Conservation (phyloP, 2,888 invertebrate species). For the Eucriotettix oculatus region DNA sequence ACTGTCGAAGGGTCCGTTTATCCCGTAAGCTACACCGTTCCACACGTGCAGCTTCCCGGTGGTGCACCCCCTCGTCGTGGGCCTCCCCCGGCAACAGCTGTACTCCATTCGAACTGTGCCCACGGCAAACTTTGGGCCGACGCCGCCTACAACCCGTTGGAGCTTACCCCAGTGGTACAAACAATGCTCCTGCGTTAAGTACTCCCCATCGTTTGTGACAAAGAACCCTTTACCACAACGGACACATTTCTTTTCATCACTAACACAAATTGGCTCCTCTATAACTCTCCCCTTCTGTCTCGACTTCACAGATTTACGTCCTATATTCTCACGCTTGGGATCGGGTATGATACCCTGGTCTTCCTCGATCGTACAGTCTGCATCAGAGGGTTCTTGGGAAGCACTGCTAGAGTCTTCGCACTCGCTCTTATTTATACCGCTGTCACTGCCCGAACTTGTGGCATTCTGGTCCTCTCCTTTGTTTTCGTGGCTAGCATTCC, state of each 20-base stretch:
- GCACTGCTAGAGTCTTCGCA: slow-evolving; percentile 12
- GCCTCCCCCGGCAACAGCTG: slow-evolving; percentile 43
- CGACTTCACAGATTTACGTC: slow-evolving; percentile 31
- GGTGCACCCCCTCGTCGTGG: slow-evolving; percentile 45
- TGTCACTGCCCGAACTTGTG: slow-evolving; percentile 17
- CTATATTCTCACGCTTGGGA: slow-evolving; percentile 37
- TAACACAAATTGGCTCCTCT: not conserved
- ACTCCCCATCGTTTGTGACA: slow-evolving; percentile 52
- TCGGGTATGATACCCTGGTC: slow-evolving; percentile 21
- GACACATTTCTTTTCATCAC: slow-evolving; percentile 34
- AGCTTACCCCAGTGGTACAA: slow-evolving; percentile 79
- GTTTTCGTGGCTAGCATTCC: slow-evolving; percentile 17
- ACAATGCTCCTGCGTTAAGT: slow-evolving; percentile 58
- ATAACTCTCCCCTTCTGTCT: not conserved
- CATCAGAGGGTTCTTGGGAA: slow-evolving; percentile 8
- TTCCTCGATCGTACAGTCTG: slow-evolving; percentile 16
- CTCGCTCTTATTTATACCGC: slow-evolving; percentile 20
- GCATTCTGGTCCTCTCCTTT: not conserved
- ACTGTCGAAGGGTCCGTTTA: slow-evolving; percentile 55
- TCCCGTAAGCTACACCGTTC: slow-evolving; percentile 50
- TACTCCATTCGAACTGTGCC: slow-evolving; percentile 22
- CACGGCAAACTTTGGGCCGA: slow-evolving; percentile 12
- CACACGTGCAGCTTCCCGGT: slow-evolving; percentile 55
- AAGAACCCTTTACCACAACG: slow-evolving; percentile 57
- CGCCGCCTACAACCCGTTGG: slow-evolving; percentile 21